phyloP scores from a whole-genome alignment of 1,140 invertebrate species.

The Ctenoplectra terminalis region DNA sequence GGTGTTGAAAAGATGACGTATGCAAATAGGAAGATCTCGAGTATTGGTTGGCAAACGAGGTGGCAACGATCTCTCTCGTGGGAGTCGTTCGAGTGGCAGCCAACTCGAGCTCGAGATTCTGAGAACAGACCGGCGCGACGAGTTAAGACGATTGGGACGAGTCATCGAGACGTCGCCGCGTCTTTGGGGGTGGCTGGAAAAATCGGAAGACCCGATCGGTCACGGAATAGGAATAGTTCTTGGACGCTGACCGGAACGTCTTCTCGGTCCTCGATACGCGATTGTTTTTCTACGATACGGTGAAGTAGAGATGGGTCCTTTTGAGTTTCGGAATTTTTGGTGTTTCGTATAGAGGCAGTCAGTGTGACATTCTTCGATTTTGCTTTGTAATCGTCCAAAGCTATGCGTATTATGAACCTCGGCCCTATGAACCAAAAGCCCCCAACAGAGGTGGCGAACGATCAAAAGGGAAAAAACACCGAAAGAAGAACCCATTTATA shows the following conservation, averaged over 20 bases:
- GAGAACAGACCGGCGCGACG: slow-evolving; percentile 40
- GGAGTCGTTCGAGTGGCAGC: slow-evolving; percentile 47
- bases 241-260: slow-evolving; percentile 1
- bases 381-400: too few species aligned
- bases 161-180: not conserved
- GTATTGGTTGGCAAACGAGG: slow-evolving; percentile 55
- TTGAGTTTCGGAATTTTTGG: too few species aligned
- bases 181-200: not conserved
- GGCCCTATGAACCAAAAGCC: too few species aligned
- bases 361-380: too few species aligned
- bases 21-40: slow-evolving; percentile 65
- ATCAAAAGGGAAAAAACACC: not conserved
- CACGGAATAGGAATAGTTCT: slow-evolving; percentile 43
- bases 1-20: slow-evolving; percentile 54
- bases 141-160: slow-evolving; percentile 40
- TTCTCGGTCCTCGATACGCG: too few species aligned
- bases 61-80: slow-evolving; percentile 67
- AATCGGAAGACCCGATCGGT: slow-evolving; percentile 32
- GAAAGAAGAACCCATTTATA: slow-evolving; percentile 25
- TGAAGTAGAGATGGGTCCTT: too few species aligned
- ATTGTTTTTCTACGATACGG: too few species aligned
- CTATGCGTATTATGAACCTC: too few species aligned
- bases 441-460: not conserved
- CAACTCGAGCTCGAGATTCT: slow-evolving; percentile 6
- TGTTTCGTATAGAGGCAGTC: too few species aligned